Conservation (phyloP, 1,140 invertebrate genomes). For the Sogatella furcifera region DNA sequence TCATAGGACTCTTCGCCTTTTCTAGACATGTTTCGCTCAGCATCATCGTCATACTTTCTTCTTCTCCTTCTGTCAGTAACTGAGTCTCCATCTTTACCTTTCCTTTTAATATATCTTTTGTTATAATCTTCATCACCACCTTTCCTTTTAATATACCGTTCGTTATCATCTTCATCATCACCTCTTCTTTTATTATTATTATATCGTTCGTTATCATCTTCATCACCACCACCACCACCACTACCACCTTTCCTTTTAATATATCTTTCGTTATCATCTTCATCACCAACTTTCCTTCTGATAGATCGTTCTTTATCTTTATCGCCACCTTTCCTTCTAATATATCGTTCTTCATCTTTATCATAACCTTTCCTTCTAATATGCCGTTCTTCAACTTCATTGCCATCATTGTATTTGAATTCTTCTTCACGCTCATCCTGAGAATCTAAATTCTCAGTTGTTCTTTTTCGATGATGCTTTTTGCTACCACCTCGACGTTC, state of each 20-base stretch:
- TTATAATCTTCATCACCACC: background rate
- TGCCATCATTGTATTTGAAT: background rate
- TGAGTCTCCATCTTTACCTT: background rate
- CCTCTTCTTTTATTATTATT: conserved; percentile 31
- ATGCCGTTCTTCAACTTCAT: conserved; percentile 1
- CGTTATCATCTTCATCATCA: conserved; percentile 13
- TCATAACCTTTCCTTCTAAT: conserved; percentile 14
- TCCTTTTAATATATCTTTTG: conserved; percentile 9
- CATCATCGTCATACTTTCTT: background rate
- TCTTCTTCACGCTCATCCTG: background rate
- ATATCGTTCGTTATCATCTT: conserved; percentile 19
- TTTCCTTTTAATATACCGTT: conserved; percentile 12
- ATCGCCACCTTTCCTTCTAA: conserved; percentile 31
- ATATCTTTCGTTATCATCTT: conserved; percentile 17
- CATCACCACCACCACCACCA: background rate
- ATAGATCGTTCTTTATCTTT: conserved; percentile 4
- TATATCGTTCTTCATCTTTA: conserved; percentile 20
- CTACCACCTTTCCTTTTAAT: conserved; percentile 32
- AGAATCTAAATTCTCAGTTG: background rate
- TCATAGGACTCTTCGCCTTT: conserved; percentile 32
- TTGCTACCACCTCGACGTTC: background rate
- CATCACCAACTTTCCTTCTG: conserved; percentile 13
- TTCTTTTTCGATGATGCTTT: conserved; percentile 2
- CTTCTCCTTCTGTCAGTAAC: too few relatives aligned
- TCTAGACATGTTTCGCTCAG: conserved; percentile 25